These are phyloP conservation scores for Pseudochaenichthys georgianus DNA, from an alignment of 2,797 vertebrate genomes.

Conservation along the genomic window DNA sequence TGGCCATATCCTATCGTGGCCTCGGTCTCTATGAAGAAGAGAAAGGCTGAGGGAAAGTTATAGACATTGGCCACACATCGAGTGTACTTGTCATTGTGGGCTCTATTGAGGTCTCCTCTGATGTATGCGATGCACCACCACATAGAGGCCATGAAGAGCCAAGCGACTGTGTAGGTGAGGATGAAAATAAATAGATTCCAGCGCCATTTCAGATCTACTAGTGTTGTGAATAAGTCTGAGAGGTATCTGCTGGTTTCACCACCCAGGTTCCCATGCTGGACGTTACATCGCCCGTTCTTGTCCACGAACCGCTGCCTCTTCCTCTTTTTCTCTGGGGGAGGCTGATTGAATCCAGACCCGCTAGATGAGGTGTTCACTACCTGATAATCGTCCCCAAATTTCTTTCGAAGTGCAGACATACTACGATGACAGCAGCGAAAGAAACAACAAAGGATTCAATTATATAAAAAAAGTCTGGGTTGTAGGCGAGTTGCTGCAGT, in stretches of 20 bases:
- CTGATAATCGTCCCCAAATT: conserved; percentile 99
- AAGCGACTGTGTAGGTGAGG: conserved; percentile 97
- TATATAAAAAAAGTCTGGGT: conserved; percentile 54
- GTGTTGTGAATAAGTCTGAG: conserved; percentile 96
- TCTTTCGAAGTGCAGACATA: conserved; percentile 99
- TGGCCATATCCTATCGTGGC: conserved; percentile 98
- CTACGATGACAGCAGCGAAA: conserved; percentile 84
- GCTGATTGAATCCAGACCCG: conserved; percentile 92
- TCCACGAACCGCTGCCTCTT: conserved; percentile 98
- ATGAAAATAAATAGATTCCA: conserved; percentile 99
- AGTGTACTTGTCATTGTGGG: conserved; percentile 95
- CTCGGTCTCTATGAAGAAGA: conserved; percentile 98
- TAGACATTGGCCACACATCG: conserved; percentile 99
- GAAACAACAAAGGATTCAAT: conserved; percentile 64
- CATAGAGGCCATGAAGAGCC: conserved; percentile 99
- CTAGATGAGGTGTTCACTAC: conserved; percentile 99
- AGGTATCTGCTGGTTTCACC: conserved; percentile 97
- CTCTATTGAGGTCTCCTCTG: conserved; percentile 93
- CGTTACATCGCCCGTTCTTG: conserved; percentile 99
- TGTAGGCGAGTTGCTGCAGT: conserved; percentile 66
- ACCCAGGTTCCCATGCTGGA: conserved; percentile 98
- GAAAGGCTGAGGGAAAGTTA: conserved; percentile 98
- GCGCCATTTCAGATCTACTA: conserved; percentile 99
- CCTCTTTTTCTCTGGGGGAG: conserved; percentile 89
- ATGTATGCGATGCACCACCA: conserved; percentile 99